phyloP scores from a whole-genome alignment of 2,113 vertebrate genomes.

The Hypomesus transpacificus region DNA sequence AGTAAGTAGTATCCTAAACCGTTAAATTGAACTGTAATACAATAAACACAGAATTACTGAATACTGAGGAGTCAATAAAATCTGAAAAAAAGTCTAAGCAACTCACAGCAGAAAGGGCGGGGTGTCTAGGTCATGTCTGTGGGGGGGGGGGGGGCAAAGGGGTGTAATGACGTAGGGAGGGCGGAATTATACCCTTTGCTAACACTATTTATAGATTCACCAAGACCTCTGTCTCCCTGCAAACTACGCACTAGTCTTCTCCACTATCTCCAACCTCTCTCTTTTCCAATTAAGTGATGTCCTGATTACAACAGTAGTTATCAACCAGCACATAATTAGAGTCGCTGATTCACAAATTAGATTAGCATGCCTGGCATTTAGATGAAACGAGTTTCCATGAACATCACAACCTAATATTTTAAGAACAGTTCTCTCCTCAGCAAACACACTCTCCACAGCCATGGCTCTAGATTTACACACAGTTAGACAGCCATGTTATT shows the following conservation, averaged over 20 bases:
- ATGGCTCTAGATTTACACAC: no score
- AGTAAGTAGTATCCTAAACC: no score
- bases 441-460: no score
- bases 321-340: background rate
- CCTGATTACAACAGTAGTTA: background rate
- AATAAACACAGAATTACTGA: no score
- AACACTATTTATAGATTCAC: slow-evolving; percentile 53
- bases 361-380: background rate
- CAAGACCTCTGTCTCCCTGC: slow-evolving; percentile 44
- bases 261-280: slow-evolving; percentile 16
- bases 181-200: slow-evolving; percentile 49
- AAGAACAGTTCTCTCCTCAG: background rate
- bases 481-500: no score
- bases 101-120: background rate
- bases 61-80: background rate
- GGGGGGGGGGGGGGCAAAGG: slow-evolving; percentile 26
- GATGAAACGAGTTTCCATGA: background rate
- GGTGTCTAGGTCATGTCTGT: background rate
- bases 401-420: background rate
- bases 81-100: background rate
- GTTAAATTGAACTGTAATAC: no score
- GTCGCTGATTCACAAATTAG: background rate
- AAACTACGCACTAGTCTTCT: slow-evolving; percentile 32
- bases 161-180: slow-evolving; percentile 39
- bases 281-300: slow-evolving; percentile 13